Conservation (phyloP, 35 echinoderm and acorn worm genomes). For the Diadema setosum region DNA sequence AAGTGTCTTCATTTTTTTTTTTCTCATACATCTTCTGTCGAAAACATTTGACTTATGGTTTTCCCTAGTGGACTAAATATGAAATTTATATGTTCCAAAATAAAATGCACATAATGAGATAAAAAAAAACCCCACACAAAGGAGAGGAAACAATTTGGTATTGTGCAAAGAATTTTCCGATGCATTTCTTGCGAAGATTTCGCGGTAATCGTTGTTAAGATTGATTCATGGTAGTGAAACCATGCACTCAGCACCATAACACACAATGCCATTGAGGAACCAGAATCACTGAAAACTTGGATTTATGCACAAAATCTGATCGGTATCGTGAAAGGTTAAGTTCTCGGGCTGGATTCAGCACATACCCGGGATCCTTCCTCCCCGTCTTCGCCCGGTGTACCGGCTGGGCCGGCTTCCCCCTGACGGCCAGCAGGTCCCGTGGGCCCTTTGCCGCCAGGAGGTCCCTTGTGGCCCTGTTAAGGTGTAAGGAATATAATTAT, state of each 20-base stretch:
- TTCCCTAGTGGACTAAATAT: too few relatives aligned
- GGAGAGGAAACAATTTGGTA: too few relatives aligned
- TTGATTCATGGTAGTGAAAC: neutral
- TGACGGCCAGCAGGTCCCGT: neutral
- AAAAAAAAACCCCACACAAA: too few relatives aligned
- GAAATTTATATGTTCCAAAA: too few relatives aligned
- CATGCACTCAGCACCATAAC: neutral
- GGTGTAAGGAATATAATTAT: too few relatives aligned
- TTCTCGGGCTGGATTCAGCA: neutral
- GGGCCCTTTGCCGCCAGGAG: neutral
- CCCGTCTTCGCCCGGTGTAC: neutral
- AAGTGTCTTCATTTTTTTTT: too few relatives aligned
- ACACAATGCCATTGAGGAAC: too few relatives aligned
- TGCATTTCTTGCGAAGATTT: neutral
- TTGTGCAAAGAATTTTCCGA: neutral
- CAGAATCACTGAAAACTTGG: too few relatives aligned
- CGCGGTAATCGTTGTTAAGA: neutral
- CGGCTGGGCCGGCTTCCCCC: neutral
- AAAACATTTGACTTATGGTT: too few relatives aligned
- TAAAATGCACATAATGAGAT: too few relatives aligned
- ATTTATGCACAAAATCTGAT: neutral
- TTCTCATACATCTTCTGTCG: too few relatives aligned
- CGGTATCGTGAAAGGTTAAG: neutral
- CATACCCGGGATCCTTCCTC: conserved; percentile 8
- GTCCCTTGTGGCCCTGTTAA: conserved; percentile 14